A percentile compares a stretch with the other conserved stretches of the same genome.
Conservation (phyloP, 2,113 vertebrate genomes). For the Phyllopteryx taeniolatus region DNA sequence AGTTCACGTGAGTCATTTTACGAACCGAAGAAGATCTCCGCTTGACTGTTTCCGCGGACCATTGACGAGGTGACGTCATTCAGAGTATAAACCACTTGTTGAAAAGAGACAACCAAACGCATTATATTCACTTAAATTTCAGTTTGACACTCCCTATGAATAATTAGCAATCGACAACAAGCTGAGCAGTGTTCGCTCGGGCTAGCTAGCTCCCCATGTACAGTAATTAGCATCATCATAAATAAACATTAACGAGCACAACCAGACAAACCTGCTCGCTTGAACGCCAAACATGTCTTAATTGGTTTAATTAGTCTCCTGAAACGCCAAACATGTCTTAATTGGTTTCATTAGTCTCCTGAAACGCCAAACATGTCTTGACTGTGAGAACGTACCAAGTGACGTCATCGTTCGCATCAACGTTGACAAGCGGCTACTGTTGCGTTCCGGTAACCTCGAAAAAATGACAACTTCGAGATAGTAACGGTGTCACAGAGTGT, state of each 20-base stretch:
- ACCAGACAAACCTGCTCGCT: no score
- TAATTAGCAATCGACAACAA: neutral
- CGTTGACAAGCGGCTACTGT: neutral
- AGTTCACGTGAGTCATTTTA: neutral
- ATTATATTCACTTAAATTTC: neutral
- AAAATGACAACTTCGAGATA: neutral
- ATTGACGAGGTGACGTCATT: slow-evolving; percentile 15
- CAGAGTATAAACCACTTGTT: slow-evolving; percentile 32
- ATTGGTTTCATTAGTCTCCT: no score
- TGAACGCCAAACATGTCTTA: no score
- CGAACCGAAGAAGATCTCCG: slow-evolving; percentile 33
- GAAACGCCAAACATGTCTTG: neutral
- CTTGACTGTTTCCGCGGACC: slow-evolving; percentile 60
- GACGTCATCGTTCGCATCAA: no score
- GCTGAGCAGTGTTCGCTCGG: neutral
- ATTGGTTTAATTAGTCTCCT: no score
- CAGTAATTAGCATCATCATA: no score
- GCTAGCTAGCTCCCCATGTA: no score
- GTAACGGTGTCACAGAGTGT: neutral
- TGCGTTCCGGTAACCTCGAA: neutral
- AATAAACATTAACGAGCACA: no score
- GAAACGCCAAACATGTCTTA: no score
- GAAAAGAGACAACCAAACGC: neutral
- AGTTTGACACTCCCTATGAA: neutral
- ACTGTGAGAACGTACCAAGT: no score